Base-by-base conservation (phyloP, 1,140 invertebrate species). In the Tenebrio molitor region DNA sequence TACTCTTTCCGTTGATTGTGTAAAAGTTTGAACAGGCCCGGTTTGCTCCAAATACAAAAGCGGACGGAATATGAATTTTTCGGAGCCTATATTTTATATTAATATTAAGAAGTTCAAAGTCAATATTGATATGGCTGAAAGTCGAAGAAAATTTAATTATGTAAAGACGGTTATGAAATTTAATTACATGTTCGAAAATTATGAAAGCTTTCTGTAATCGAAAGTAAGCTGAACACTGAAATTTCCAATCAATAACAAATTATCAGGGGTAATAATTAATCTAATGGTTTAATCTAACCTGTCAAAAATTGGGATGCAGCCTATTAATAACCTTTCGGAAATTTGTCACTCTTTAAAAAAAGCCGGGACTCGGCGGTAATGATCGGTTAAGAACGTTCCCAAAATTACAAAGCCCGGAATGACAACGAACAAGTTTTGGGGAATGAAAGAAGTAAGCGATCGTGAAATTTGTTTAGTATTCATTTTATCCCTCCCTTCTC, bases 141-240 rank as follows among this genome's bases (percentile, higher is more conserved):
- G 46, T 62, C 41, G 46, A 58, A 70, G 50, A 63, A 70, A 70
- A 70, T 70, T 62, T 62, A 70, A 70, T 70, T 70, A 70, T 53
- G 33, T 62, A 70, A 62, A 70, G 68, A 68, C 65, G 41, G 46
- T 23, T 70, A 62, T 50, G 33, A 70, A 70, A 70, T 70, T 70
- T 70, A 70, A 70, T 70, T 70, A 70, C 68, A 53, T 41, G 68
- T 70, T 44, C 46, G 50, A 36, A 70, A 70, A 70, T 70, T 70
- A 70, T 70, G 16, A 63, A 62, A 42, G 46, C 68, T 70, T 69
- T 63, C 50, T 44, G 15, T 41, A 33, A 15, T 10, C 19, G 36
- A 70, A 62, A 70, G 23, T 41, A 41, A 58, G 33, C 16, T 12
- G 68, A 62, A 62, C 17, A n/a, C 63, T n/a, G 33, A 50, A 21